Evolutionary conservation across 2,888 invertebrate species (phyloP).

Genomic region (Aphrophora alni): DNA sequence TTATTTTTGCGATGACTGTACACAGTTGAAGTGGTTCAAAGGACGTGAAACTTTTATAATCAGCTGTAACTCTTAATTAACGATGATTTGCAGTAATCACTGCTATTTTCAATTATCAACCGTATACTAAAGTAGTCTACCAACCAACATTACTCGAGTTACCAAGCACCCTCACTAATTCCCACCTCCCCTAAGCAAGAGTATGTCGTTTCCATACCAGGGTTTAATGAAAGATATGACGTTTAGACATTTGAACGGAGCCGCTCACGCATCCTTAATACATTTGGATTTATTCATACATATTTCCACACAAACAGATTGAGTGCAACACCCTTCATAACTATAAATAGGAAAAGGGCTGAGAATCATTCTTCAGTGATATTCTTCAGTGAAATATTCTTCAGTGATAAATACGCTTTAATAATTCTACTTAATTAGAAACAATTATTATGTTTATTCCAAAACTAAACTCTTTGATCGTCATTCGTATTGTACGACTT

Average conservation of each 20-base stretch:
- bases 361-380: no score
- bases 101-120: not conserved
- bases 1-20: no score
- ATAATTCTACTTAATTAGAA: no score
- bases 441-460: no score
- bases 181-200: not conserved
- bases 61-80: not conserved
- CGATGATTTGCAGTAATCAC: not conserved
- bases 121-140: not conserved
- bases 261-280: not conserved
- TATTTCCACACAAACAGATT: not conserved
- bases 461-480: no score
- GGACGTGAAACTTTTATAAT: not conserved
- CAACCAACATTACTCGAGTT: not conserved
- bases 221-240: slow-evolving; percentile 5
- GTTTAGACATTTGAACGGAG: not conserved
- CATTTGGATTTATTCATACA: not conserved
- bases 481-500: no score
- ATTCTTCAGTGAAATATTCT: no score
- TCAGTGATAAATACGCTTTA: no score
- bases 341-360: no score
- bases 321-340: not conserved
- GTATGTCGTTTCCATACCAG: not conserved
- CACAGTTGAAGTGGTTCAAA: not conserved
- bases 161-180: not conserved